Evolutionary conservation across 2,113 vertebrate genomes (phyloP).

Genomic region (Chiloscyllium plagiosum): DNA sequence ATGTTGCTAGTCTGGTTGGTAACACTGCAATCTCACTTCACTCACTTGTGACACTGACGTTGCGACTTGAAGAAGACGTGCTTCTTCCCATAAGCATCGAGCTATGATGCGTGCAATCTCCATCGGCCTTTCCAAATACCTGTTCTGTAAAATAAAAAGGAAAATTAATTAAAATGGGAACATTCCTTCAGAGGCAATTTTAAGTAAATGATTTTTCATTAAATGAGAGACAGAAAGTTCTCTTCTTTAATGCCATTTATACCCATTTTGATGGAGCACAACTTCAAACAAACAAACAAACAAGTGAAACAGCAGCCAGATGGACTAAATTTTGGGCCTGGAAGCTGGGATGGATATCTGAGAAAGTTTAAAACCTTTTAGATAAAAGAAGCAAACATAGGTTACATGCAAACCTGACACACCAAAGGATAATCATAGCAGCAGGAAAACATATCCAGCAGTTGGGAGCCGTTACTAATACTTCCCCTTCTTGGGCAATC

Average conservation of each 20-base stretch:
- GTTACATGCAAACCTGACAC: background rate
- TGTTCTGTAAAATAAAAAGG: constrained; percentile 60
- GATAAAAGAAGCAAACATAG: background rate
- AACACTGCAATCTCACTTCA: background rate
- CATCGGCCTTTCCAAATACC: constrained; percentile 95
- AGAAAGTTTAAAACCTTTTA: background rate
- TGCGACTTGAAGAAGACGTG: constrained; percentile 82
- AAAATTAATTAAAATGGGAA: background rate
- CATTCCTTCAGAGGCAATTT: background rate
- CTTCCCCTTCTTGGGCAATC: background rate
- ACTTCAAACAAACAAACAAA: too few species aligned
- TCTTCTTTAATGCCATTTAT: background rate
- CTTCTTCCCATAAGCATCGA: constrained; percentile 92
- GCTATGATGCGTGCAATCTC: constrained; percentile 94
- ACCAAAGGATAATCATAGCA: background rate
- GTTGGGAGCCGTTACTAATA: background rate
- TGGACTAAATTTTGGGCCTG: background rate
- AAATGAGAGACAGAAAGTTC: background rate
- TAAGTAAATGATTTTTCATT: background rate
- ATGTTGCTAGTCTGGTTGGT: background rate
- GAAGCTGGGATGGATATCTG: background rate
- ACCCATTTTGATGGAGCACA: background rate
- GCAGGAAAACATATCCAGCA: background rate
- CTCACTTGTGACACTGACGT: constrained; percentile 81
- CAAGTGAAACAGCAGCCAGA: background rate